Base-by-base conservation (phyloP, 1,140 invertebrate species). In the Venturia canescens region DNA sequence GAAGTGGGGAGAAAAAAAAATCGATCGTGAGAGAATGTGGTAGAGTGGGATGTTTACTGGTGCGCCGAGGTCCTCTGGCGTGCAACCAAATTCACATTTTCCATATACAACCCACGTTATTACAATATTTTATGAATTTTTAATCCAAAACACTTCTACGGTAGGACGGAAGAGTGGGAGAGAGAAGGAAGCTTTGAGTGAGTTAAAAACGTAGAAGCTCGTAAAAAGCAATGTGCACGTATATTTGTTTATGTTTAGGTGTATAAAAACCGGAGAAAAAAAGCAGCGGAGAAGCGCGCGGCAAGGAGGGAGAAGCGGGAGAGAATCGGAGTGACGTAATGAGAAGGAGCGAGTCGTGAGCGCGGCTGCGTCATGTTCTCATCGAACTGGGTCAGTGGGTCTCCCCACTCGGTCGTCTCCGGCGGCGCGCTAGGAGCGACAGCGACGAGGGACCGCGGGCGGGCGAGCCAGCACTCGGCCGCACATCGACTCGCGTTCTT, bases 371-470 rank as follows among this genome's bases (percentile, higher is more conserved):
- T 92, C 91, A 92, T 91, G 90, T 91, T 91, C 88, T 88, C 88
- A 85, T 84, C 89, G 85, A 91, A 91, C 87, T 91, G 83, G 90
- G 91, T 92, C 90, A 92, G 90, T 92, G 89, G 91, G 90, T 91
- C 91, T 90, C 90, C 90, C 90, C 90, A 88, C 89, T 60, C 57
- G 3, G 1, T 60, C 82, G 60, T 70, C 13, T 38, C 27, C n/a
- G 75, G 23, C 34, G 50, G 66, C 80, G 67, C 81, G 80, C 80
- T 81, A 82, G 80, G 79, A 70, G 57, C 53, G 63, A 75, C 80
- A 70, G 57, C 53, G 63, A 75, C 75, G 77, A 80, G 83, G 77
- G 82, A 72, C 38, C 27, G 11, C 6, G 48, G n/a, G n/a, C n/a
- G n/a, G n/a, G n/a, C n/a, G n/a, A n/a, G n/a, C 31, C 3, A 16